phyloP scores from a whole-genome alignment of 30 jellyfish, hydroid and myxozoan genomes.

The Chironex yamaguchii region DNA sequence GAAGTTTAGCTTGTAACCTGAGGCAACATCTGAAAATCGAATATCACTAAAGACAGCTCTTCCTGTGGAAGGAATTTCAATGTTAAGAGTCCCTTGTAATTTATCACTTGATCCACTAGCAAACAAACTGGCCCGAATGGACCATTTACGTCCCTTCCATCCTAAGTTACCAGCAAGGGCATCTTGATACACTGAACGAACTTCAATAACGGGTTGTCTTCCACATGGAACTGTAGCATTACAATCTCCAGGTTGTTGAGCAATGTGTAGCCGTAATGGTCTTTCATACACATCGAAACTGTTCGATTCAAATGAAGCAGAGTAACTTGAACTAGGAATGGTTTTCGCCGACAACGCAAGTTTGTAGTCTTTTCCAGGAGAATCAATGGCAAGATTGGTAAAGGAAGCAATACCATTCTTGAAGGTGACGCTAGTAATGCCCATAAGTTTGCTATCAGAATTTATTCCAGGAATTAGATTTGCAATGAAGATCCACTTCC shows the following conservation, averaged over 20 bases:
- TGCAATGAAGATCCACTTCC: slow-evolving; percentile 79
- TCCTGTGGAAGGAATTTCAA: slow-evolving; percentile 74
- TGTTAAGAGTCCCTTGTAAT: slow-evolving; percentile 63
- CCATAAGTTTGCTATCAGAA: slow-evolving; percentile 47
- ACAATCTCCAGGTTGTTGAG: slow-evolving; percentile 85
- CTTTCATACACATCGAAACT: slow-evolving; percentile 77
- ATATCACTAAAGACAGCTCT: slow-evolving; percentile 58
- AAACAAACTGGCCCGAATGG: slow-evolving; percentile 63
- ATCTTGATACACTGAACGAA: slow-evolving; percentile 70
- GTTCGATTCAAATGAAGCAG: slow-evolving; percentile 37
- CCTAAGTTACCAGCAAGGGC: slow-evolving; percentile 81
- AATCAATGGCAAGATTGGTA: slow-evolving; percentile 67
- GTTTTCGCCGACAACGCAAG: slow-evolving; percentile 49
- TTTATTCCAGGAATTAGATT: slow-evolving; percentile 56
- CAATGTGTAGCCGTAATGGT: slow-evolving; percentile 58
- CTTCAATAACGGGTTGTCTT: slow-evolving; percentile 78
- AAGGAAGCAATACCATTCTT: slow-evolving; percentile 43
- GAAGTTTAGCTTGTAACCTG: slow-evolving; percentile 59
- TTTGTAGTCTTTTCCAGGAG: slow-evolving; percentile 73
- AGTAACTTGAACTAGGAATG: slow-evolving; percentile 64
- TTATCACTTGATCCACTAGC: slow-evolving; percentile 43
- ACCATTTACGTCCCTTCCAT: slow-evolving; percentile 81
- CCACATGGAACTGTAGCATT: slow-evolving; percentile 87
- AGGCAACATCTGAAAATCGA: slow-evolving; percentile 61
- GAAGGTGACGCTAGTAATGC: slow-evolving; percentile 62